Conservation (phyloP, 2,888 invertebrate genomes). For the Camponotus fellah region DNA sequence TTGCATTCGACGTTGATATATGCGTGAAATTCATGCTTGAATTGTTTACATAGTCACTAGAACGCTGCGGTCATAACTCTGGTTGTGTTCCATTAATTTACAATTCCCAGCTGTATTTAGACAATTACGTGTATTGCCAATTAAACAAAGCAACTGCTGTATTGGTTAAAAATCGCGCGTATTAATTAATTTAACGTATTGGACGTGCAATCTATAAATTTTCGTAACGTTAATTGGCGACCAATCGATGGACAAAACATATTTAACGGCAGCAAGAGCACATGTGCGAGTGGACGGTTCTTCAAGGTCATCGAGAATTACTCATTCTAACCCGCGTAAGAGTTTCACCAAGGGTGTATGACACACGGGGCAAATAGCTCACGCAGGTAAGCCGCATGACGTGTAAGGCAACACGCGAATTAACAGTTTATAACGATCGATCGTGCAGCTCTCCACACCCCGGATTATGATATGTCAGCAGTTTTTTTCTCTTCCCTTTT, state of each 20-base stretch:
- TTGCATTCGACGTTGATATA: conserved; percentile 27
- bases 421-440: conserved; percentile 64
- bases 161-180: conserved; percentile 10
- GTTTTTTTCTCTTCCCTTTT: conserved; percentile 1
- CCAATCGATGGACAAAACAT: neutral
- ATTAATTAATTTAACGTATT: neutral
- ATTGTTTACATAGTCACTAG: conserved; percentile 36
- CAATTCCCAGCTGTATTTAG: conserved; percentile 15
- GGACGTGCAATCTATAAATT: neutral
- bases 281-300: neutral
- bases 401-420: conserved; percentile 47
- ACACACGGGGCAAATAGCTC: conserved; percentile 33
- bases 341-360: conserved; percentile 52
- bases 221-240: conserved; percentile 5
- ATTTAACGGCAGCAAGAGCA: neutral
- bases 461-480: conserved; percentile 40
- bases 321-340: conserved; percentile 15
- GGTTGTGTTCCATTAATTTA: conserved; percentile 30
- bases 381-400: conserved; percentile 27
- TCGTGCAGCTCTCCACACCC: conserved; percentile 39
- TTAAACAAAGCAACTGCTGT: conserved; percentile 8
- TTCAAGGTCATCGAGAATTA: conserved; percentile 21
- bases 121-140: conserved; percentile 29
- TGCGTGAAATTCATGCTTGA: conserved; percentile 31
- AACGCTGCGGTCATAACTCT: conserved; percentile 14